These are phyloP conservation scores for Nycteola revayana DNA, from an alignment of 2,888 invertebrate genomes.

Conservation along the genomic window DNA sequence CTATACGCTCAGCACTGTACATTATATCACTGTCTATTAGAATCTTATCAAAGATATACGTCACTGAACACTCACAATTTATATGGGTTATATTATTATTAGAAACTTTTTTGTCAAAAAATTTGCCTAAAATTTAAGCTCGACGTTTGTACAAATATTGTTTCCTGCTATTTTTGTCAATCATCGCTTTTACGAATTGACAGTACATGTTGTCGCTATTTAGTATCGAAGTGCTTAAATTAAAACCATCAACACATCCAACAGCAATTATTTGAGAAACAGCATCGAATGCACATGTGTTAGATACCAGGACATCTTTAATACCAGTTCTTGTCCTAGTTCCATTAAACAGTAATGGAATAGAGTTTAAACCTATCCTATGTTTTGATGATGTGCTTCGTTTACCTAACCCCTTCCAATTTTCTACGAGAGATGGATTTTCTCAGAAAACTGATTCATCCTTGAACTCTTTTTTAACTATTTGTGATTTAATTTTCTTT, in stretches of 20 bases:
- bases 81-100: too few species aligned
- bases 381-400: slow-evolving; percentile 6
- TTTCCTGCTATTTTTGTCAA: slow-evolving; percentile 1
- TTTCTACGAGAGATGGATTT: slow-evolving; percentile 10
- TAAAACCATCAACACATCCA: slow-evolving; percentile 9
- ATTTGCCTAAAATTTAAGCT: slow-evolving; percentile 1
- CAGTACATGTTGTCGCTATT: slow-evolving; percentile 4
- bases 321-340: slow-evolving; percentile 3
- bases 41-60: too few species aligned
- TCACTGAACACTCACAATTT: too few species aligned
- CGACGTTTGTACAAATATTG: slow-evolving; percentile 4
- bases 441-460: slow-evolving; percentile 11
- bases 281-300: slow-evolving; percentile 11
- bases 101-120: slow-evolving; percentile 3
- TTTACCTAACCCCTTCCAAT: slow-evolving; percentile 11
- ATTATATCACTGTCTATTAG: too few species aligned
- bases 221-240: slow-evolving; percentile 1
- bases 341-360: slow-evolving; percentile 5
- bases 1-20: too few species aligned
- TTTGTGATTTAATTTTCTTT: slow-evolving; percentile 9
- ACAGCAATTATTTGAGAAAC: slow-evolving; percentile 8
- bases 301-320: slow-evolving; percentile 1
- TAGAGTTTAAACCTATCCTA: background rate
- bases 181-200: slow-evolving; percentile 4
- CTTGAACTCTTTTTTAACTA: slow-evolving; percentile 8